Conservation (phyloP, 2,888 invertebrate species). For the Flabesymbios commensalis region DNA sequence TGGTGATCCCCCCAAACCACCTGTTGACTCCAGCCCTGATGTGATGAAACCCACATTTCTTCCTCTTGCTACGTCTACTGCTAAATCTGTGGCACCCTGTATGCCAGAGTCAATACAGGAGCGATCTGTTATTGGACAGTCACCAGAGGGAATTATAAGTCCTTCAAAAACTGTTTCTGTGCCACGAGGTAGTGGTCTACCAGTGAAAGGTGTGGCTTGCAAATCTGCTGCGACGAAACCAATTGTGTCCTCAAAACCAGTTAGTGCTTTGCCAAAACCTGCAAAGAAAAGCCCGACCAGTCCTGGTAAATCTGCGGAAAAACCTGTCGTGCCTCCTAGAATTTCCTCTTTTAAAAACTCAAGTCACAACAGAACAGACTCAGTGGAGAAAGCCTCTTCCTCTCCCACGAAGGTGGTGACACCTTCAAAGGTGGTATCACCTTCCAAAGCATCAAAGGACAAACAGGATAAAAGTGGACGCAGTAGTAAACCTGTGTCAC, state of each 20-base stretch:
- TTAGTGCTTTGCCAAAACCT: not conserved
- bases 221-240: not conserved
- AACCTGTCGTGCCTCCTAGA: too few species aligned
- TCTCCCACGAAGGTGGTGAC: not conserved
- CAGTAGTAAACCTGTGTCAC: not conserved
- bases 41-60: too few species aligned
- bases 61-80: too few species aligned
- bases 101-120: not conserved
- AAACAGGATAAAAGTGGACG: too few species aligned
- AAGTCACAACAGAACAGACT: not conserved
- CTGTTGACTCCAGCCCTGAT: not conserved
- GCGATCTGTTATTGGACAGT: conserved; percentile 3
- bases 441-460: not conserved
- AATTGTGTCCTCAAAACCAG: not conserved
- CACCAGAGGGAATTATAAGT: not conserved
- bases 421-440: not conserved
- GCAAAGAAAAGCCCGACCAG: not conserved
- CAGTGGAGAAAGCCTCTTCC: not conserved
- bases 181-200: not conserved
- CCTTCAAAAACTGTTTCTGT: not conserved
- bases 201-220: not conserved
- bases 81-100: too few species aligned
- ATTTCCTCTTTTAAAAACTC: too few species aligned
- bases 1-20: not conserved
- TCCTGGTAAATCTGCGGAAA: not conserved